Evolutionary conservation across 2,888 invertebrate species (phyloP), one percentile per base, ranked within the genome.

Genomic region (Arctia plantaginis): DNA sequence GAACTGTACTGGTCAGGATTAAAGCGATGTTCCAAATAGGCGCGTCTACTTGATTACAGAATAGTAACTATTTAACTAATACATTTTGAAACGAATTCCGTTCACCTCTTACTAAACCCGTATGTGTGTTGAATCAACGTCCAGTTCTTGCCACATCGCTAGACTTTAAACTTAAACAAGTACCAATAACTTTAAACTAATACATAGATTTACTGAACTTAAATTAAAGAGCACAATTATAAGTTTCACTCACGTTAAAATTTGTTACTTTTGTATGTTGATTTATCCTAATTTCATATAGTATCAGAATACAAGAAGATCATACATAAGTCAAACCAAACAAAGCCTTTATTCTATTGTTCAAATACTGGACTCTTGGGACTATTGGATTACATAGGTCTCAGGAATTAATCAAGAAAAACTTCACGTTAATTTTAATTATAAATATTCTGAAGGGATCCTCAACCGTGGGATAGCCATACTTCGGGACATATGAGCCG

Each of bases 41-140:
- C 59, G 59, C 59, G 18, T 62, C 59, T 59, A 10, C 27, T 30
- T 23, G 59, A 65, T 79, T 79, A 62, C 76, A 75, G 79, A 82
- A 79, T 79, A 70, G 73, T 66, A 73, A 80, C 62, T 30, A 66
- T 62, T n/a, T 68, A 74, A 79, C 66, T 33, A 66, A 55, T 23
- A 66, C 23, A 77, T 77, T 79, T 81, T 77, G 83, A 75, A 83
- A 80, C 62, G 39, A 66, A 59, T 71, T 71, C 64, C 71, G 23
- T 69, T 78, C 75, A 64, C 65, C 62, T 75, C 27, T 76, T 71
- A 69, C 41, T 51, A 64, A 75, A 74, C 76, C 55, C 70, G 66
- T 55, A 71, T 69, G 62, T 59, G 65, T 71, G 69, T 74, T 80
- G 67, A 69, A 73, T 73, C 59, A 68, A 68, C 64, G 51, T 39